Conservation (phyloP, 2,797 vertebrate genomes). For the Acipenser ruthenus region DNA sequence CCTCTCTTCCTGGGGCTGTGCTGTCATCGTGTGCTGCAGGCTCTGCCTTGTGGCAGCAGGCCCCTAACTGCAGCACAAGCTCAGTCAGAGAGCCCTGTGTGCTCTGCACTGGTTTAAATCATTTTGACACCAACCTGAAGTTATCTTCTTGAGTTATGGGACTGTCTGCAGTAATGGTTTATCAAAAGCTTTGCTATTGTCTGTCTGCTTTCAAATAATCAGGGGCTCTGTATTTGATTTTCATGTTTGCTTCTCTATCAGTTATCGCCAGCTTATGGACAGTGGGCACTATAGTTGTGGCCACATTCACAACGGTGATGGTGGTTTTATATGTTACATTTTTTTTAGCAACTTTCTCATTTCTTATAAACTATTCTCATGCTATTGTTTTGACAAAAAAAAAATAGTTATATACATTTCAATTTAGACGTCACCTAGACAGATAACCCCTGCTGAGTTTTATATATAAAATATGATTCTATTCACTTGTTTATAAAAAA, state of each 20-base stretch:
- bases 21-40: conserved; percentile 26
- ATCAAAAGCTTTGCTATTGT: conserved; percentile 33
- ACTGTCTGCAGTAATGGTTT: conserved; percentile 51
- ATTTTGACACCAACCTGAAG: conserved; percentile 26
- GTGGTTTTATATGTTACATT: no score
- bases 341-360: no score
- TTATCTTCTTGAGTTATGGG: conserved; percentile 54
- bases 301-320: no score
- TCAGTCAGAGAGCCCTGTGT: conserved; percentile 4
- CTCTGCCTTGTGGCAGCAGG: conserved; percentile 10
- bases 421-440: no score
- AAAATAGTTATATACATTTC: no score
- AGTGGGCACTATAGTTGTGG: no score
- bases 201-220: conserved; percentile 18
- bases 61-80: conserved; percentile 12
- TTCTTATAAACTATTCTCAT: no score
- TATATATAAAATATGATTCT: no score
- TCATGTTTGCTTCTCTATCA: neutral
- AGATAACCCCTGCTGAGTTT: no score
- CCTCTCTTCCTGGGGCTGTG: conserved; percentile 17
- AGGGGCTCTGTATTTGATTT: conserved; percentile 12
- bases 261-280: no score
- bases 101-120: conserved; percentile 29
- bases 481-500: no score
- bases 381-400: no score